Conservation (phyloP, 1,140 invertebrate genomes). For the Ooceraea biroi region DNA sequence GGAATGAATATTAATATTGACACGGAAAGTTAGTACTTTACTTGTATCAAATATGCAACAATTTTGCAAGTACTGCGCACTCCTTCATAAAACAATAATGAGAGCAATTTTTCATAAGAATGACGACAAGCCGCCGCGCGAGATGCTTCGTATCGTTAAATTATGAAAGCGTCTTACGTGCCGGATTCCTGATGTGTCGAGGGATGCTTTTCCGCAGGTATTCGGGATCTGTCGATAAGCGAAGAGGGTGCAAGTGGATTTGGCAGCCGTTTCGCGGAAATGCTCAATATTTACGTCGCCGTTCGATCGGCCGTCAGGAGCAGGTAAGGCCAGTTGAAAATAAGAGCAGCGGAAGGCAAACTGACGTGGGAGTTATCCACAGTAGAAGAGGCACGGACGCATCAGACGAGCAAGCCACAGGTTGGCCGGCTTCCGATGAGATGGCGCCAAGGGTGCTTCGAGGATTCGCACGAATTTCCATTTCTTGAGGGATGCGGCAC, state of each 20-base stretch:
- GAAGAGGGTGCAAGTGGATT: constrained; percentile 66
- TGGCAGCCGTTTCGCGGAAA: constrained; percentile 73
- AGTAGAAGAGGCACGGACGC: constrained; percentile 65
- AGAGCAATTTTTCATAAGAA: not conserved
- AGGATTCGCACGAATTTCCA: constrained; percentile 14
- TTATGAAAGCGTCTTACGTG: constrained; percentile 60
- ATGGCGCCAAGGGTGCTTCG: constrained; percentile 73
- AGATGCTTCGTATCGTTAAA: constrained; percentile 41
- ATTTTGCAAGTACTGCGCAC: too few species aligned
- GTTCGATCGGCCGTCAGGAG: constrained; percentile 76
- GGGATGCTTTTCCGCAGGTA: constrained; percentile 62
- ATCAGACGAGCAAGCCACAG: constrained; percentile 62
- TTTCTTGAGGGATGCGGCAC: not conserved
- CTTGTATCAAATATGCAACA: too few species aligned
- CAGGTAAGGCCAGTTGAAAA: constrained; percentile 72
- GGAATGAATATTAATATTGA: too few species aligned
- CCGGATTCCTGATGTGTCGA: constrained; percentile 48
- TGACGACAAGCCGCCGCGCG: not conserved
- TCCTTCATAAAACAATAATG: not conserved
- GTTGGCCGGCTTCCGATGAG: constrained; percentile 69
- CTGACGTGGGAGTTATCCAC: constrained; percentile 72
- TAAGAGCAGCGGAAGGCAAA: constrained; percentile 76
- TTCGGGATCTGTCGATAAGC: constrained; percentile 73
- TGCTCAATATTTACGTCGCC: constrained; percentile 75
- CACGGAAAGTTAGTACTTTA: too few species aligned